Base-by-base conservation (phyloP, 2,797 vertebrate genomes). In the Cichlasoma orientale region DNA sequence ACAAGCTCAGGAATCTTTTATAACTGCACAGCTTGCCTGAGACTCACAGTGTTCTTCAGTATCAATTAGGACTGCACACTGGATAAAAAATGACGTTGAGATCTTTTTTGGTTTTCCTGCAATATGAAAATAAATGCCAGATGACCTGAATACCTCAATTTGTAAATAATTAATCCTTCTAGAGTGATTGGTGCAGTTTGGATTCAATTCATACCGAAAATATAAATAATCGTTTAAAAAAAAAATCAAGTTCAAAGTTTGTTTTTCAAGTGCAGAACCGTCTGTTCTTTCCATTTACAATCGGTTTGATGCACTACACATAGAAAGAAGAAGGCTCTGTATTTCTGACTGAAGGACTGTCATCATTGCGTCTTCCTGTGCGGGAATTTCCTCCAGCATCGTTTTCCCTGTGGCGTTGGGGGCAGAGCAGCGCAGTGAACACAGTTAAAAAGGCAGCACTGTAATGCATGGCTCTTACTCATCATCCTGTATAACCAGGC, bases 121-220 rank as follows among this genome's bases (percentile, higher is more conserved):
- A 1, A 66, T 63, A 18, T 66, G 61, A 66, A 50, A 68, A 29
- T 50, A 68, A 50, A 68, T 3, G 47, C 10, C 63, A 29, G 25
- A 13, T 27, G 2, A 50, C 25, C 41, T n/a, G 25, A 29, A 8
- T 13, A 68, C 41, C 2, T 68, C 25, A 12, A 55, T 55, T 25
- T 55, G 12, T 5, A 25, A 55, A 25, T 12, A 21, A n/a, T 50
- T 29, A 50, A n/a, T 68, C 41, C 16, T 29, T 50, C 16, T 7
- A 50, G 25, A 29, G 4, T 29, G 0, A 68, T 29, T 13, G 7
- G 61, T 5, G 27, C 19, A 7, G 10, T 47, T 29, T 53, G 33
- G 57, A 21, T 21, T 66, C 23, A 7, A 4, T 7, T 25, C 2
- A 13, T 25, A 7, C 1, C 0, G 0, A 0, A 25, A 44, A 47